Evolutionary conservation across 2,113 vertebrate species (phyloP).

Genomic region (Onychostoma macrolepis): DNA sequence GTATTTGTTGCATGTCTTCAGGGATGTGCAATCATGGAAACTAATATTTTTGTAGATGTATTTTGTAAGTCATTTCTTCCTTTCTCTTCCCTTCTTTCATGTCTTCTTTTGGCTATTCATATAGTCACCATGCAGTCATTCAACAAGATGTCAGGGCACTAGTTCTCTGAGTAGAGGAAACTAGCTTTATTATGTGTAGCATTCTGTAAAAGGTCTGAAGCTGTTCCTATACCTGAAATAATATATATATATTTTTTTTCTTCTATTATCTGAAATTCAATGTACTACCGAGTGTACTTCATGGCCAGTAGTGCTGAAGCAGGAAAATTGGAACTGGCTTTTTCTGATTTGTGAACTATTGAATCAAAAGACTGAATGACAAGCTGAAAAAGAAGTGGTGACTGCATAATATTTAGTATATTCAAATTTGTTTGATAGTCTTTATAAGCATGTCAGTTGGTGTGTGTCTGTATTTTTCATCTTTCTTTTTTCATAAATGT

Average conservation of each 20-base stretch:
- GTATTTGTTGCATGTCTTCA: not conserved
- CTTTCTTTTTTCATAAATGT: not conserved
- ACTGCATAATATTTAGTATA: not conserved
- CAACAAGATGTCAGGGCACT: not conserved
- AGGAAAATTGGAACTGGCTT: not conserved
- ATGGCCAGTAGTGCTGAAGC: not conserved
- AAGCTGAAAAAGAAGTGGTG: not conserved
- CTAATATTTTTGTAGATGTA: not conserved
- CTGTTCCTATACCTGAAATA: not conserved
- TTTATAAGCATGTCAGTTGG: not conserved
- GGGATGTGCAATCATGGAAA: not conserved
- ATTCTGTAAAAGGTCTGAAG: not conserved
- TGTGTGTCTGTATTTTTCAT: not conserved
- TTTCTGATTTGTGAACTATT: not conserved
- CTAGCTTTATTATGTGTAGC: not conserved
- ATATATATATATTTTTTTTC: not conserved
- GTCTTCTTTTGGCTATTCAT: not conserved
- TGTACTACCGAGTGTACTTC: not conserved
- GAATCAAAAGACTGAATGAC: not conserved
- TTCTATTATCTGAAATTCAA: not conserved
- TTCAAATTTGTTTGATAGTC: not conserved
- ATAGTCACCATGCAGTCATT: not conserved
- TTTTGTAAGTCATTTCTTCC: conserved; percentile 4
- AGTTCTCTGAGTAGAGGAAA: not conserved
- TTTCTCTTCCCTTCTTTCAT: not conserved